Evolutionary conservation across 2,113 vertebrate genomes (phyloP).

Genomic region (Tylochromis polylepis): DNA sequence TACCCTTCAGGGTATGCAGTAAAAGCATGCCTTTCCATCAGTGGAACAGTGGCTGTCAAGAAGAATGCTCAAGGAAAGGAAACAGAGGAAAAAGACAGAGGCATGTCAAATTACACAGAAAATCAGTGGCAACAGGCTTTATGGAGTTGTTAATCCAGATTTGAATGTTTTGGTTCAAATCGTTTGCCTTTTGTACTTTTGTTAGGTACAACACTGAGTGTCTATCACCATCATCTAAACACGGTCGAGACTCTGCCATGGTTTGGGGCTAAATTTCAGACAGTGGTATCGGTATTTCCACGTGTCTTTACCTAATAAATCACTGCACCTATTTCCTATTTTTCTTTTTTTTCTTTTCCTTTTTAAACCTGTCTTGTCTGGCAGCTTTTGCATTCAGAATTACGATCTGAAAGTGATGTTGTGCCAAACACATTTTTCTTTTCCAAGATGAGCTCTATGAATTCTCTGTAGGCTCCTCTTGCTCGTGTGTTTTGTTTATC

Average conservation of each 20-base stretch:
- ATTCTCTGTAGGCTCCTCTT: background rate
- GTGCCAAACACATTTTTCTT: background rate
- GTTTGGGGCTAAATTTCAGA: background rate
- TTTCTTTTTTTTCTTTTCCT: background rate
- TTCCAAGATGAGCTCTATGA: background rate
- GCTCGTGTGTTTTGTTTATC: background rate
- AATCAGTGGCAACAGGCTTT: too few species aligned
- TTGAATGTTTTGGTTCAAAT: too few species aligned
- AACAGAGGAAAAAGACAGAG: too few species aligned
- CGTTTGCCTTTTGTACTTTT: too few species aligned
- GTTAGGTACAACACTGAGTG: background rate
- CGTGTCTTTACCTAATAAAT: background rate
- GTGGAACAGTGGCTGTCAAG: background rate
- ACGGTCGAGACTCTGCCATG: background rate
- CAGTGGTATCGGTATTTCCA: background rate
- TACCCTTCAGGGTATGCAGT: background rate
- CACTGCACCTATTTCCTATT: background rate
- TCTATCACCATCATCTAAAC: background rate
- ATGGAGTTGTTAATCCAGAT: too few species aligned
- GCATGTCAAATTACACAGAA: too few species aligned
- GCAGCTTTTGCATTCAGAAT: background rate
- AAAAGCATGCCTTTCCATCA: background rate
- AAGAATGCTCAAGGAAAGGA: too few species aligned
- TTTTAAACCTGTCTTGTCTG: background rate
- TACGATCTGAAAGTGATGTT: background rate